These are phyloP conservation scores for Strix aluco DNA, from an alignment of 2,113 vertebrate genomes.

Conservation along the genomic window DNA sequence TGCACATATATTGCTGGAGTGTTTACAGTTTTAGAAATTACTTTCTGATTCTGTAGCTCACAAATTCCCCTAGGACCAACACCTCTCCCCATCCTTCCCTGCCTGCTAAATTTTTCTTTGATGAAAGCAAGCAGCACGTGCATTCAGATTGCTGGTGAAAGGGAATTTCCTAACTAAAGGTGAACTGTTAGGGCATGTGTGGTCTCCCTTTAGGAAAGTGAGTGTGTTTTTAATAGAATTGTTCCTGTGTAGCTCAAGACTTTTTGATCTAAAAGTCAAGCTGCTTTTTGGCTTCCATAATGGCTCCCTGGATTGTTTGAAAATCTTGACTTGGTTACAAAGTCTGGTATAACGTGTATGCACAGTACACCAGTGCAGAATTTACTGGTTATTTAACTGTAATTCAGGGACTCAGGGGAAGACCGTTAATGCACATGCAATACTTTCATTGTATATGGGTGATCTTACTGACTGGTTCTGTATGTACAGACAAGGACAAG, in stretches of 20 bases:
- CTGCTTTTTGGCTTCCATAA: background rate
- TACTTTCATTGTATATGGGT: background rate
- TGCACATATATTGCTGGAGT: background rate
- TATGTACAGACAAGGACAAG: background rate
- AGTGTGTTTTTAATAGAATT: background rate
- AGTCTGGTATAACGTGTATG: background rate
- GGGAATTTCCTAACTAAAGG: conserved; percentile 14
- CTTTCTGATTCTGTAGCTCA: background rate
- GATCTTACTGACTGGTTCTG: background rate
- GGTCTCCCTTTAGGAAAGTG: background rate
- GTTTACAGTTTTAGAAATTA: background rate
- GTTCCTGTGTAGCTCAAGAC: background rate
- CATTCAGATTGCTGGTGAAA: background rate
- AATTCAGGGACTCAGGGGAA: background rate
- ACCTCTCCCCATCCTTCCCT: background rate
- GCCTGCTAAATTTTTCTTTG: background rate
- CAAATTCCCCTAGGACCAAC: background rate
- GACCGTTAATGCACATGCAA: background rate
- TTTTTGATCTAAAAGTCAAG: background rate
- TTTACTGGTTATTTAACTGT: background rate
- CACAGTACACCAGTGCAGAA: background rate
- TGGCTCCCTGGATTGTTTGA: background rate
- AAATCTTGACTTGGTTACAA: background rate
- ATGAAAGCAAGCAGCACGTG: background rate
- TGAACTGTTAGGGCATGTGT: background rate